A percentile compares a stretch with the other conserved stretches of the same genome.
phyloP scores from a whole-genome alignment of 1,140 invertebrate genomes.

The Triops cancriformis region DNA sequence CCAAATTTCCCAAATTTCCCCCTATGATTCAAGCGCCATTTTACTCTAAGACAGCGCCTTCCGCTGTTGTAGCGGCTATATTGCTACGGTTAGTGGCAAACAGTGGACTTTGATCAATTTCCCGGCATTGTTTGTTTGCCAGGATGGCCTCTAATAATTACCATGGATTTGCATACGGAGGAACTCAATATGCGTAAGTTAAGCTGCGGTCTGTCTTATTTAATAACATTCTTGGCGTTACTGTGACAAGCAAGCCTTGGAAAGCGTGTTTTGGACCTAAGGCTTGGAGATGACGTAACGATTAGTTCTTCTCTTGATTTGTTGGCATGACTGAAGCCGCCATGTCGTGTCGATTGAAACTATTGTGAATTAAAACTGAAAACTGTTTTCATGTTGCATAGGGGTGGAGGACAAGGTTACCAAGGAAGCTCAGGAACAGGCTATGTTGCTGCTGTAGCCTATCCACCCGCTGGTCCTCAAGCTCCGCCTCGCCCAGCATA shows the following conservation, averaged over 20 bases:
- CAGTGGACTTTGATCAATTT: not conserved
- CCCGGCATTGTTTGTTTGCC: not conserved
- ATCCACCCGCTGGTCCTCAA: constrained; percentile 3
- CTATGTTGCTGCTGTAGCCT: constrained; percentile 9
- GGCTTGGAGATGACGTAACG: not conserved
- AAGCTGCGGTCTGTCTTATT: not conserved
- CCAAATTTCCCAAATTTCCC: not conserved
- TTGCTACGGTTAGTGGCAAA: not conserved
- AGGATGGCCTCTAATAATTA: not conserved
- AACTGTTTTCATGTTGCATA: not conserved
- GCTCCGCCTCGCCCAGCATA: constrained; percentile 24
- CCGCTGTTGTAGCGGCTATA: not conserved
- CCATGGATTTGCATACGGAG: not conserved
- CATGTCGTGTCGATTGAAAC: no score
- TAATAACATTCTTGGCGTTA: not conserved
- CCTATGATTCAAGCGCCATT: not conserved
- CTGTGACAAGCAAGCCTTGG: not conserved
- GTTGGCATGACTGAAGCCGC: not conserved
- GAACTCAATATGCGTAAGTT: not conserved
- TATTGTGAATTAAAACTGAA: not conserved
- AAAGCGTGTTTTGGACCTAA: not conserved
- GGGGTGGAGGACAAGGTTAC: constrained; percentile 2
- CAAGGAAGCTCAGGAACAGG: not conserved
- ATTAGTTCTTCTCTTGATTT: not conserved
- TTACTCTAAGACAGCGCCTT: not conserved